Conservation (phyloP, 2,113 vertebrate species). For the Sylvia atricapilla region DNA sequence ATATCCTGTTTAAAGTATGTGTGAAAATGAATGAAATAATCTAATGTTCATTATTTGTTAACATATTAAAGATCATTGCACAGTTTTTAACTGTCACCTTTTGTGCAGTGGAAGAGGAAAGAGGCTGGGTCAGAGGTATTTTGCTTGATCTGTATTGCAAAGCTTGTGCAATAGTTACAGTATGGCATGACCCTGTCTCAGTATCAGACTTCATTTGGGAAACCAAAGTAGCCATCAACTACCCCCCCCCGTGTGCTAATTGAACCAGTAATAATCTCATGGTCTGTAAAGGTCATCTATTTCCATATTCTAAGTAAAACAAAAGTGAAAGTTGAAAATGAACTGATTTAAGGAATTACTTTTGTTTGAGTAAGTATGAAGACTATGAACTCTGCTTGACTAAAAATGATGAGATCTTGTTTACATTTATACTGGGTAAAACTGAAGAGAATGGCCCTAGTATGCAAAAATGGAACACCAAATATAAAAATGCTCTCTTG, state of each 20-base stretch:
- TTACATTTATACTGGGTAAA: background rate
- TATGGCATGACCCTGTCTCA: background rate
- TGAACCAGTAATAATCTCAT: background rate
- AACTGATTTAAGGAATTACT: background rate
- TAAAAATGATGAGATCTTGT: background rate
- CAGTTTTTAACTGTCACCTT: background rate
- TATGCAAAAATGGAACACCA: background rate
- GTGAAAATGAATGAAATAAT: background rate
- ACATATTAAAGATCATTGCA: background rate
- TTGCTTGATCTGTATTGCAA: background rate
- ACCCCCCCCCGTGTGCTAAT: accelerated
- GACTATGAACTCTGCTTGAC: background rate
- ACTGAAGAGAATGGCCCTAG: background rate
- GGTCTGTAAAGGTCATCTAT: background rate
- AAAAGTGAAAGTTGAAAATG: background rate
- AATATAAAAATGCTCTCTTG: background rate
- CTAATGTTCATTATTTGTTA: background rate
- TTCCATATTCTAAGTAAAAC: background rate
- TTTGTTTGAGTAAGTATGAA: background rate
- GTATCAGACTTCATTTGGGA: background rate
- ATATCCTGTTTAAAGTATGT: background rate
- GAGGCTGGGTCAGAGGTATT: background rate
- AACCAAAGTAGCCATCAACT: background rate
- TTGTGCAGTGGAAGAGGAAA: background rate
- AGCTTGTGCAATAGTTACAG: background rate